Evolutionary conservation across 1,140 invertebrate species (phyloP).

Genomic region (Drosophila watanabei): DNA sequence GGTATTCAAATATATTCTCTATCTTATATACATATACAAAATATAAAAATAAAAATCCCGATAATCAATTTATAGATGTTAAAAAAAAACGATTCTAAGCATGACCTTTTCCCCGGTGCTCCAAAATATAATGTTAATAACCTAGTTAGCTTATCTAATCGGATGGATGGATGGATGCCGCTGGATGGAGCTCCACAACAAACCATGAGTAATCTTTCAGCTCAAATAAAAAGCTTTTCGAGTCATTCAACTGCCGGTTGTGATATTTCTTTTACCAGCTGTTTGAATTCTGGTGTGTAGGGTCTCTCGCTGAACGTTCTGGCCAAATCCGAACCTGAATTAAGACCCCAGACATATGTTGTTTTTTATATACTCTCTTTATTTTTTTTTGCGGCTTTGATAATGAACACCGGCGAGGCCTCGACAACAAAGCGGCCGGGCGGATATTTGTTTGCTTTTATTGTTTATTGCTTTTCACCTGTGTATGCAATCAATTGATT

Average conservation of each 20-base stretch:
- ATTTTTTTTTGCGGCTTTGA: slow-evolving; percentile 34
- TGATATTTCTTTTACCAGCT: slow-evolving; percentile 8
- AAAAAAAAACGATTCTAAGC: slow-evolving; percentile 29
- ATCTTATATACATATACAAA: neutral
- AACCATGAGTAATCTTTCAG: slow-evolving; percentile 43
- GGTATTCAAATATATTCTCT: neutral
- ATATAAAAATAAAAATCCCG: neutral
- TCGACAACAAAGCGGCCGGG: slow-evolving; percentile 20
- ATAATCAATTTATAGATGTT: neutral
- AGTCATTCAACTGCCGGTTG: slow-evolving; percentile 46
- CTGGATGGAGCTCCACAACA: slow-evolving; percentile 25
- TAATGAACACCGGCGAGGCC: slow-evolving; percentile 17
- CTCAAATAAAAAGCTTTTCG: slow-evolving; percentile 26
- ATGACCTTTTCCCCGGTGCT: slow-evolving; percentile 26
- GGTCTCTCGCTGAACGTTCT: slow-evolving; percentile 18
- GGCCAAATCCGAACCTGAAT: slow-evolving; percentile 14
- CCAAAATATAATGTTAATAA: slow-evolving; percentile 27
- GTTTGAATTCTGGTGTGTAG: slow-evolving; percentile 14
- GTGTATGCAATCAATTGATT: slow-evolving; percentile 22
- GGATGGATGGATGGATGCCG: neutral
- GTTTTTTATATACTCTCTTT: neutral
- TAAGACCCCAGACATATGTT: slow-evolving; percentile 34
- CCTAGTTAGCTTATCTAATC: slow-evolving; percentile 47
- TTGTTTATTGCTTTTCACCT: slow-evolving; percentile 34
- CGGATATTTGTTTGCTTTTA: slow-evolving; percentile 41